These are phyloP conservation scores for Alsophila aescularia DNA, from an alignment of 2,888 invertebrate species.

Conservation along the genomic window DNA sequence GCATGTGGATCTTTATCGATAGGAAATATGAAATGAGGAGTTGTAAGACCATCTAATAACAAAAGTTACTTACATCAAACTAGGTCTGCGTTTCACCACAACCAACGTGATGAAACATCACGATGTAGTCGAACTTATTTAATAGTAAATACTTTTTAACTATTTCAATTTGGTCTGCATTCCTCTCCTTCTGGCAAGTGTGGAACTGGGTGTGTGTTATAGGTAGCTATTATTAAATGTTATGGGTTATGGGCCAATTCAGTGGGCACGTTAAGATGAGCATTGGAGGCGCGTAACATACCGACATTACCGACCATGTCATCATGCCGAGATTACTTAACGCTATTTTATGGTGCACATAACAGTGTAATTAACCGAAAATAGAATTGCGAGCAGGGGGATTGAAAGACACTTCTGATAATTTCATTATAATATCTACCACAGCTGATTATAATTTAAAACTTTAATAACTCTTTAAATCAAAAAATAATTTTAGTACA, in stretches of 20 bases:
- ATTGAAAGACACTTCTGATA: neutral
- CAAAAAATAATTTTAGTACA: too few relatives aligned
- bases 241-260: constrained; percentile 9
- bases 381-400: neutral
- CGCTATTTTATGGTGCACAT: constrained; percentile 12
- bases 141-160: too few relatives aligned
- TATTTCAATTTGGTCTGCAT: constrained; percentile 4
- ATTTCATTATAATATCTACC: neutral
- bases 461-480: too few relatives aligned
- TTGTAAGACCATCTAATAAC: too few relatives aligned
- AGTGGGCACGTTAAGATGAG: constrained; percentile 4
- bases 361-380: constrained; percentile 11
- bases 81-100: too few relatives aligned
- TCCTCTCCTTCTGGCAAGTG: neutral
- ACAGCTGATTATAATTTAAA: too few relatives aligned
- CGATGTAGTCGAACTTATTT: too few relatives aligned
- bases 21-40: too few relatives aligned
- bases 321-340: constrained; percentile 3
- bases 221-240: constrained; percentile 5
- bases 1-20: too few relatives aligned
- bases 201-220: neutral
- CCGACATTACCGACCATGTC: too few relatives aligned
- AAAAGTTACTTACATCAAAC: too few relatives aligned
- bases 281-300: neutral
- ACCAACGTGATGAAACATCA: too few relatives aligned